These are phyloP conservation scores for Ypsolopha scabrella DNA, from an alignment of 2,888 invertebrate genomes.

Conservation along the genomic window DNA sequence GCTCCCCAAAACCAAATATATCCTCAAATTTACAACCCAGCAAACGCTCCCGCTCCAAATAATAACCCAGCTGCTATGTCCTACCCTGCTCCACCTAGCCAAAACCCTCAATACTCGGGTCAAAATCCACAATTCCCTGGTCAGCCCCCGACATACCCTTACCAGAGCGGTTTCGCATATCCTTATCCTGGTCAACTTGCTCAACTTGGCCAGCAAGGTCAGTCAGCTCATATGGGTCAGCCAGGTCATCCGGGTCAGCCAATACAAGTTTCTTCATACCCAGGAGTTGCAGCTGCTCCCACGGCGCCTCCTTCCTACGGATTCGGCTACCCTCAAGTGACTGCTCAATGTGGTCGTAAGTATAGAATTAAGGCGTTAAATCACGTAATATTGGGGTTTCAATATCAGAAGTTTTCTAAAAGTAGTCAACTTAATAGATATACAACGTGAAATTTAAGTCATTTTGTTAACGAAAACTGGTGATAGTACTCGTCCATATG, in stretches of 20 bases:
- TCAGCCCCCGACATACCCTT: neutral
- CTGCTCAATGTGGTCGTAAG: neutral
- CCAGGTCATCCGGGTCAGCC: conserved; percentile 11
- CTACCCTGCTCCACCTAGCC: conserved; percentile 7
- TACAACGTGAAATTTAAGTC: too few relatives aligned
- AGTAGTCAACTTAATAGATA: too few relatives aligned
- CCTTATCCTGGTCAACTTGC: conserved; percentile 5
- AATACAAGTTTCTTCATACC: neutral
- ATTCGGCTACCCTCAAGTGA: conserved; percentile 9
- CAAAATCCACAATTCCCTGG: neutral
- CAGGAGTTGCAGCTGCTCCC: neutral
- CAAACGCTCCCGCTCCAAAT: conserved; percentile 24
- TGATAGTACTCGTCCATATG: too few relatives aligned
- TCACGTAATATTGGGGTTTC: too few relatives aligned
- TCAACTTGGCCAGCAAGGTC: conserved; percentile 10
- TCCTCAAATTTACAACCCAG: conserved; percentile 38
- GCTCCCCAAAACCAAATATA: conserved; percentile 38
- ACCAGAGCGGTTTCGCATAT: neutral
- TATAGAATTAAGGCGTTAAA: neutral
- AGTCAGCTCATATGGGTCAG: too few relatives aligned
- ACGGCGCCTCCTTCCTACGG: neutral
- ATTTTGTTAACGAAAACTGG: too few relatives aligned
- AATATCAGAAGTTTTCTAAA: too few relatives aligned
- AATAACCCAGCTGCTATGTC: conserved; percentile 1
- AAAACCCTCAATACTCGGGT: neutral